phyloP scores from a whole-genome alignment of 2,888 invertebrate genomes.

The Neocrepidodera transversa region DNA sequence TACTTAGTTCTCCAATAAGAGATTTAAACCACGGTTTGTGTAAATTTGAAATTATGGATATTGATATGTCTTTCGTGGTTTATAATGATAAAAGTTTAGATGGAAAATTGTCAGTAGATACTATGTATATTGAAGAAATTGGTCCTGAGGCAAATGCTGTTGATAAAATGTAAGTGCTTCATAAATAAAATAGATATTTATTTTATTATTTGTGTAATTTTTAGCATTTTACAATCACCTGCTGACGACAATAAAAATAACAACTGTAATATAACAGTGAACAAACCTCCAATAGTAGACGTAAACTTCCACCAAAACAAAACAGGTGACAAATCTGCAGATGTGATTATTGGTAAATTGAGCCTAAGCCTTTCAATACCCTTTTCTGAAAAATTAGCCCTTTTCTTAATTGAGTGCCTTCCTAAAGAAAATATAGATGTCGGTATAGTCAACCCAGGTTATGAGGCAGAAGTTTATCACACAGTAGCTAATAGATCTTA shows the following conservation, averaged over 20 bases:
- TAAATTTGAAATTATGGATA: conserved; percentile 73
- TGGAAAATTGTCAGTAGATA: conserved; percentile 73
- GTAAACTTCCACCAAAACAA: conserved; percentile 70
- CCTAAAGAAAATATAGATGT: conserved; percentile 68
- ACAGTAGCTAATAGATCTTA: conserved; percentile 39
- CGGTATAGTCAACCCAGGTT: conserved; percentile 76
- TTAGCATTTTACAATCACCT: conserved; percentile 73
- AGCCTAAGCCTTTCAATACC: conserved; percentile 76
- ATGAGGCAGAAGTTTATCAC: conserved; percentile 66
- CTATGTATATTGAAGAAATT: conserved; percentile 74
- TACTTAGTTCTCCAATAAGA: conserved; percentile 76
- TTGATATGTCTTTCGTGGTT: conserved; percentile 68
- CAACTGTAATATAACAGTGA: conserved; percentile 64
- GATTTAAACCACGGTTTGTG: conserved; percentile 76
- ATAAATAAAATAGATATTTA: neutral
- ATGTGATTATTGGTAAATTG: conserved; percentile 76
- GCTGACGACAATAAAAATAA: conserved; percentile 66
- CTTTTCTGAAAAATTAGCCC: conserved; percentile 65
- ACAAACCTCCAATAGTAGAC: conserved; percentile 76
- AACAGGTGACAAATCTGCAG: conserved; percentile 68
- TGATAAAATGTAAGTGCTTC: conserved; percentile 65
- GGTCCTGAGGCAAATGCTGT: conserved; percentile 70
- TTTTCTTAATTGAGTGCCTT: conserved; percentile 58
- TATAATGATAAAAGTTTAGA: conserved; percentile 75
- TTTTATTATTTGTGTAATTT: conserved; percentile 36